A percentile compares a stretch with the other conserved stretches of the same genome.
phyloP scores from a whole-genome alignment of 2,113 vertebrate species.

The Smithornis capensis region DNA sequence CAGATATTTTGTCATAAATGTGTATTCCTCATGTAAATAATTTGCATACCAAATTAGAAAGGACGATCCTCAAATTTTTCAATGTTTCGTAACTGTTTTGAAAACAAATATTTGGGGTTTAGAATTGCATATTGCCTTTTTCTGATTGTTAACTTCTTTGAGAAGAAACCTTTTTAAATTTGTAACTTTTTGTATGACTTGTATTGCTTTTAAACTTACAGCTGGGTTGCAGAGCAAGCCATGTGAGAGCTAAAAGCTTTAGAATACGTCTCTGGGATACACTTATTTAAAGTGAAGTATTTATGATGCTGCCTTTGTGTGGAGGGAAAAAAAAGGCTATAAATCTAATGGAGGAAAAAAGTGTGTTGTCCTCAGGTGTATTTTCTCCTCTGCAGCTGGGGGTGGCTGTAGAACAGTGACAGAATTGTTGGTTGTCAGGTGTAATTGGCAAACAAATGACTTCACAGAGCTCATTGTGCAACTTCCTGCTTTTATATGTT shows the following conservation, averaged over 20 bases:
- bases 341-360: background rate
- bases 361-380: background rate
- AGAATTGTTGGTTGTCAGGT: background rate
- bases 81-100: background rate
- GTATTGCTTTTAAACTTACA: background rate
- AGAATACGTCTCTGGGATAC: background rate
- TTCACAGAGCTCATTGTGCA: background rate
- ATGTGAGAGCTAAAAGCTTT: background rate
- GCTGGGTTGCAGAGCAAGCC: background rate
- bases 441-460: background rate
- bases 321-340: background rate
- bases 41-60: background rate
- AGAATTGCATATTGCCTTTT: background rate
- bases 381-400: background rate
- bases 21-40: background rate
- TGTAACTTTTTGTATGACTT: background rate
- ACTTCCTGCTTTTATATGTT: background rate
- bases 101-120: background rate
- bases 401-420: background rate
- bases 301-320: background rate
- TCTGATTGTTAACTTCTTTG: background rate
- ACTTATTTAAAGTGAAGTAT: background rate
- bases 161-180: background rate
- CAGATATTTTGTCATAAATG: background rate
- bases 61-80: accelerated